Evolutionary conservation across 2,888 invertebrate species (phyloP).

Genomic region (Pilophorus perplexus): DNA sequence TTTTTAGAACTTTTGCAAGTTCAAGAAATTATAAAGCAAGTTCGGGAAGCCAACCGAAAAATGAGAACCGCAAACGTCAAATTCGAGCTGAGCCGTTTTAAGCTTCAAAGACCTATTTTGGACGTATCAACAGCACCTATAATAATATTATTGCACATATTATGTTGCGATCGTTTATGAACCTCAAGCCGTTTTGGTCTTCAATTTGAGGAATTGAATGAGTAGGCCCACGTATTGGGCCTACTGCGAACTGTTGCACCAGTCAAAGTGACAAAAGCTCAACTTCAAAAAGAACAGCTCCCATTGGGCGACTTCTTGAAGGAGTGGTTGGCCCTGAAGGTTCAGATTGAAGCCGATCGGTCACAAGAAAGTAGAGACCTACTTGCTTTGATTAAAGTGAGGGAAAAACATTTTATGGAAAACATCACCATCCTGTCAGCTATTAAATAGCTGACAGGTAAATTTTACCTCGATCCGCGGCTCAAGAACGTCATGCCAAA

Average conservation of each 20-base stretch:
- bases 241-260: too few species aligned
- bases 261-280: not conserved
- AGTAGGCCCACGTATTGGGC: too few species aligned
- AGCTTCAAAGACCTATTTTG: too few species aligned
- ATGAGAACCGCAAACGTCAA: too few species aligned
- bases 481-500: not conserved
- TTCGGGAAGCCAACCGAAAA: not conserved
- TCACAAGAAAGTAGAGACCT: not conserved
- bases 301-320: slow-evolving; percentile 13
- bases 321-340: slow-evolving; percentile 2
- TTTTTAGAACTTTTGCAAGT: not conserved
- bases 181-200: not conserved
- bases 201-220: not conserved
- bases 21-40: not conserved
- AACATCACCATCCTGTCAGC: not conserved
- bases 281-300: not conserved
- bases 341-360: not conserved
- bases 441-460: too few species aligned
- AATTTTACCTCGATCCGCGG: slow-evolving; percentile 6
- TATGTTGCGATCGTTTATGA: not conserved
- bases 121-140: not conserved
- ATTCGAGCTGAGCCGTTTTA: too few species aligned
- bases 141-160: not conserved
- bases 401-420: not conserved
- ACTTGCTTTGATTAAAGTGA: not conserved